phyloP scores from a whole-genome alignment of 92 coral and sea anemone genomes.

The Phenganax marumi region DNA sequence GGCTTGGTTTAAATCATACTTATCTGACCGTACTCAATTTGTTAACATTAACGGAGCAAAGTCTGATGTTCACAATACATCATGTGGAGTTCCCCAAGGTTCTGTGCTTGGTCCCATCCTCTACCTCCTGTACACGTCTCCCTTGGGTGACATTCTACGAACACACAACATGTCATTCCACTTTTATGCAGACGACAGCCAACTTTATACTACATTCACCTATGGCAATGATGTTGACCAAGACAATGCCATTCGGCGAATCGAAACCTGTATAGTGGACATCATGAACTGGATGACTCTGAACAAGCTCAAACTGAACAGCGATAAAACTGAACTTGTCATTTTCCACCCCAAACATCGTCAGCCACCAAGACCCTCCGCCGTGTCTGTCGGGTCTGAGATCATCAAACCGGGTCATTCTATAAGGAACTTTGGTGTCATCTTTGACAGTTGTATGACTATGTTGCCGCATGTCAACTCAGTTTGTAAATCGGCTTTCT shows the following conservation, averaged over 20 bases:
- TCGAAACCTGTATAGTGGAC: background rate
- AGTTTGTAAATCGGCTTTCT: conserved; percentile 49
- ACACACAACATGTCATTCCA: background rate
- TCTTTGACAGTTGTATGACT: conserved; percentile 44
- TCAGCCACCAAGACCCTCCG: background rate
- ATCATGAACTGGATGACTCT: background rate
- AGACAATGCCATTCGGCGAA: background rate
- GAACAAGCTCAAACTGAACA: conserved; percentile 4
- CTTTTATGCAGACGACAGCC: conserved; percentile 36
- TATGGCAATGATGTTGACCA: conserved; percentile 22
- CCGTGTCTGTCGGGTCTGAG: conserved; percentile 32
- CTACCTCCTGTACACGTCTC: conserved; percentile 1
- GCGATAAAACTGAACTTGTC: conserved; percentile 27
- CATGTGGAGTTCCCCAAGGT: background rate
- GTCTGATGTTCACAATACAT: conserved; percentile 18
- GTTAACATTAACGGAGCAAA: background rate
- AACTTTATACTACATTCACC: conserved; percentile 35
- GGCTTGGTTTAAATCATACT: background rate
- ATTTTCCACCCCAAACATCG: conserved; percentile 29
- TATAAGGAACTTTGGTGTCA: conserved; percentile 50
- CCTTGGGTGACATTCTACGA: background rate
- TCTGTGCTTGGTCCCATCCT: background rate
- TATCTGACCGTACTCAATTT: background rate
- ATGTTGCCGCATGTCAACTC: conserved; percentile 48
- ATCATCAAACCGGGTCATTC: conserved; percentile 25